phyloP scores from a whole-genome alignment of 1,140 invertebrate genomes.

The Copidosoma floridanum region DNA sequence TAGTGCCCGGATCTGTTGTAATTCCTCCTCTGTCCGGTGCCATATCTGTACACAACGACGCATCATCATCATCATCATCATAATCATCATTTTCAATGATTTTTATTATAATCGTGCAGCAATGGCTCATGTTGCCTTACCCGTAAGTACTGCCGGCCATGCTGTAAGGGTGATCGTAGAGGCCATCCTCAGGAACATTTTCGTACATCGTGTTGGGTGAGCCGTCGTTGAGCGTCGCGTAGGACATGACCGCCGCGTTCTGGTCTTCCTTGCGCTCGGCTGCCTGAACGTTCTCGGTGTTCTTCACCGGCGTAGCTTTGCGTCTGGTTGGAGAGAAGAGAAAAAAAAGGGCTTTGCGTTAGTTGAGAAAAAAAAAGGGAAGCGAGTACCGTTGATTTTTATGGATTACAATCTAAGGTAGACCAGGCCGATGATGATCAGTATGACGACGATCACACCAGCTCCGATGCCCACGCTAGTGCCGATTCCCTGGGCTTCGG shows the following conservation, averaged over 20 bases:
- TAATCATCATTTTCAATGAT: no score
- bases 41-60: conserved; percentile 53
- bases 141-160: conserved; percentile 59
- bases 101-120: no score
- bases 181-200: conserved; percentile 71
- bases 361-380: no score
- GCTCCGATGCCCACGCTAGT: conserved; percentile 78
- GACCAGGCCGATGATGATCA: conserved; percentile 72
- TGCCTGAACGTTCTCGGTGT: conserved; percentile 82
- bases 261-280: conserved; percentile 81
- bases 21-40: conserved; percentile 63
- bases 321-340: no score
- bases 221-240: conserved; percentile 73
- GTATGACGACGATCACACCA: conserved; percentile 72
- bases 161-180: conserved; percentile 69
- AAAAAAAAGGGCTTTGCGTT: no score
- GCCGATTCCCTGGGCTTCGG: conserved; percentile 68
- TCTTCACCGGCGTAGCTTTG: conserved; percentile 81
- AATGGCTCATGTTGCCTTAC: no score
- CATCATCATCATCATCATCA: no score
- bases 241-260: conserved; percentile 82
- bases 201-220: conserved; percentile 67
- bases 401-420: conserved; percentile 77
- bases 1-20: conserved; percentile 62
- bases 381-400: no score